Percentiles rank a stretch among this genome's conserved stretches.
phyloP scores from a whole-genome alignment of 2,888 invertebrate species.

The Tenodera sinensis region DNA sequence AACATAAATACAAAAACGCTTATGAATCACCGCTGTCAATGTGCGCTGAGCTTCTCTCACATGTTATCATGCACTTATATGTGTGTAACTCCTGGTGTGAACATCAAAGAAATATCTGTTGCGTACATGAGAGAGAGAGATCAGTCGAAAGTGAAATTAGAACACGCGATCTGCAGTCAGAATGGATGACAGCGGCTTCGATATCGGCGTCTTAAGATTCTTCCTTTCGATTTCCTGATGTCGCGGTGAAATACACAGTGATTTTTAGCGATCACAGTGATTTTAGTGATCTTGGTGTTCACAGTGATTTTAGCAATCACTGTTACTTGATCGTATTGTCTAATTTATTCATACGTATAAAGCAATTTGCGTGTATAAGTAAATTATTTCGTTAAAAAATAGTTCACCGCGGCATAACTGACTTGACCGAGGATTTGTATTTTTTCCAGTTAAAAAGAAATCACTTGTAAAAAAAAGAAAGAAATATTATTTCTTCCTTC shows the following conservation, averaged over 20 bases:
- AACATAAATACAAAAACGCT: background rate
- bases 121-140: background rate
- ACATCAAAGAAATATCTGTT: background rate
- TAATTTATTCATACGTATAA: too few species aligned
- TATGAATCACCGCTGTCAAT: background rate
- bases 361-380: background rate
- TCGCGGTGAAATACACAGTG: too few species aligned
- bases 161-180: background rate
- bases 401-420: background rate
- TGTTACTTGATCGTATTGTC: too few species aligned
- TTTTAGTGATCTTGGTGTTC: too few species aligned
- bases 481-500: background rate
- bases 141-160: too few species aligned
- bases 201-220: background rate
- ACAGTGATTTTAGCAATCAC: too few species aligned
- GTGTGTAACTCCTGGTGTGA: background rate
- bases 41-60: background rate
- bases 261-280: too few species aligned
- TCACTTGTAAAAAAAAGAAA: background rate
- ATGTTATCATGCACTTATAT: background rate
- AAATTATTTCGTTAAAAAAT: background rate
- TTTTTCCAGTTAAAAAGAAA: background rate
- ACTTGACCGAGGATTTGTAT: background rate
- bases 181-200: background rate
- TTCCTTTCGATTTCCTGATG: too few species aligned